phyloP scores from a whole-genome alignment of 2,113 vertebrate species.

The Grammomys surdaster region DNA sequence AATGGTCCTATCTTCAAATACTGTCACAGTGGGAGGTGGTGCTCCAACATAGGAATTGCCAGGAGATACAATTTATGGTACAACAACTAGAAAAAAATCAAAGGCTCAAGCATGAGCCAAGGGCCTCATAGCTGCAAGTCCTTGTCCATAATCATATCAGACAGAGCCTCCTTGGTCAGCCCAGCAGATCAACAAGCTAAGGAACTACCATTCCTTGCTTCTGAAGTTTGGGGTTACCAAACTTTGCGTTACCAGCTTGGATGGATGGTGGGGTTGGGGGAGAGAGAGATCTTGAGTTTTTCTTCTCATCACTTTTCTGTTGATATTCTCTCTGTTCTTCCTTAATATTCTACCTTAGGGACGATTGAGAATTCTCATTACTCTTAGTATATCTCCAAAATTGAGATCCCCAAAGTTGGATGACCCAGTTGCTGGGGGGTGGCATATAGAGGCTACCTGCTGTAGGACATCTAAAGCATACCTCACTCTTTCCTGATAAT shows the following conservation, averaged over 20 bases:
- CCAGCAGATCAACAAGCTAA: neutral
- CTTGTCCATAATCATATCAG: neutral
- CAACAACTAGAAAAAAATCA: neutral
- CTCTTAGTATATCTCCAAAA: slow-evolving; percentile 1
- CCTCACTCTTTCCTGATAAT: neutral
- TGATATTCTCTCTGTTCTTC: neutral
- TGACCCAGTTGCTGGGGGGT: neutral
- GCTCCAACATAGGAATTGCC: neutral
- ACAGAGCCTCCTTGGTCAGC: neutral
- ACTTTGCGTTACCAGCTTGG: neutral
- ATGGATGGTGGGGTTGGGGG: accelerated
- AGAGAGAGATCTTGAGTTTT: neutral
- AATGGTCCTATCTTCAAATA: neutral
- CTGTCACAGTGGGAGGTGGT: neutral
- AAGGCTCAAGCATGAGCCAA: neutral
- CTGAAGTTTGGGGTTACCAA: neutral
- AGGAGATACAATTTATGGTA: neutral
- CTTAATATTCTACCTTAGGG: neutral
- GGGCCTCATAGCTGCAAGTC: neutral
- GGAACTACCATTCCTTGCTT: neutral
- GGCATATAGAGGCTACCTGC: neutral
- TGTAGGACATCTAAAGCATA: neutral
- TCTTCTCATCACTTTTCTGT: neutral
- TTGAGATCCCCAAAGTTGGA: neutral
- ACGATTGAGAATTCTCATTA: neutral